Evolutionary conservation across 2,113 vertebrate species (phyloP).

Genomic region (Phocoena phocoena): DNA sequence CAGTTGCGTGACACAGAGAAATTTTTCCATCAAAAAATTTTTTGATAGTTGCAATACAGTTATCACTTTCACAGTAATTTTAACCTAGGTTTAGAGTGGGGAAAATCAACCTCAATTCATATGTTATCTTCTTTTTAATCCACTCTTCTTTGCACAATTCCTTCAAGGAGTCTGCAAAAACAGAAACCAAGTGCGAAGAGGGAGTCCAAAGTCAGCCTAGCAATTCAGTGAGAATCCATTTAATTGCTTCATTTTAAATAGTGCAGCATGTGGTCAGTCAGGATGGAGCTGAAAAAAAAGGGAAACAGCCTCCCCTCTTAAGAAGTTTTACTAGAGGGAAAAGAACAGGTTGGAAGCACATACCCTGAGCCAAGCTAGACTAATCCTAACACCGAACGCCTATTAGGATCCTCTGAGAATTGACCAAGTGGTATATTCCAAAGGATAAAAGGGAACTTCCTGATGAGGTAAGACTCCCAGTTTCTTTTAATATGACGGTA

Average conservation of each 20-base stretch:
- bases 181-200: not conserved
- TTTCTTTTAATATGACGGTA: not conserved
- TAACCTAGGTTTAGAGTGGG: not conserved
- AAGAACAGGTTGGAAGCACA: not conserved
- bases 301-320: not conserved
- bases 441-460: not conserved
- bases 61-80: not conserved
- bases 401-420: not conserved
- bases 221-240: not conserved
- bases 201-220: not conserved
- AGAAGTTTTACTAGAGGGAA: not conserved
- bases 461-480: not conserved
- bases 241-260: not conserved
- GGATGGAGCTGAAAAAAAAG: not conserved
- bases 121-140: not conserved
- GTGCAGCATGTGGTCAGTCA: not conserved
- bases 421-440: not conserved
- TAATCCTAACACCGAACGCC: not conserved
- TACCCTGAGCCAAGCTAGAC: not conserved
- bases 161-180: not conserved
- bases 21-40: not conserved
- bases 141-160: not conserved
- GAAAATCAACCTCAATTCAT: not conserved
- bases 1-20: not conserved
- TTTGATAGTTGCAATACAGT: not conserved